These are phyloP conservation scores for Meloidogyne floridensis DNA, from an alignment of 1,140 invertebrate species.

Conservation along the genomic window DNA sequence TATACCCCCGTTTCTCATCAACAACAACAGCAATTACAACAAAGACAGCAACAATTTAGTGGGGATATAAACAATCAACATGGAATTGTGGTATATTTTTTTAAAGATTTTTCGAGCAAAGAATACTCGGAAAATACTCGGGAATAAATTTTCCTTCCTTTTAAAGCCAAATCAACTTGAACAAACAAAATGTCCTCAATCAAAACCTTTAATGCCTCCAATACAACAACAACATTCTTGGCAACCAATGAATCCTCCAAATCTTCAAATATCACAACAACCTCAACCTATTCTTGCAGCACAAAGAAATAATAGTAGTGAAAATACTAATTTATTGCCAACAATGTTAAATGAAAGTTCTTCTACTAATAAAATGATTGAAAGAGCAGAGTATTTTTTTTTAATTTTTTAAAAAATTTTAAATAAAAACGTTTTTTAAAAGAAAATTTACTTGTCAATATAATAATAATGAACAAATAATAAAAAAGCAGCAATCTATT, in stretches of 20 bases:
- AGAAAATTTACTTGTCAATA: neutral
- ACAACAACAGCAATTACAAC: constrained; percentile 5
- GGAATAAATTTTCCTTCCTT: neutral
- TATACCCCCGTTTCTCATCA: neutral
- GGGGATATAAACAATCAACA: neutral
- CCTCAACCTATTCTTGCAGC: neutral
- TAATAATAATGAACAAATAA: neutral
- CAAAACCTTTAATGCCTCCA: neutral
- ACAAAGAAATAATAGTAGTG: neutral
- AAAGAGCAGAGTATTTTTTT: neutral
- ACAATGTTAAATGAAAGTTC: neutral
- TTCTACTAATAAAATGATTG: neutral
- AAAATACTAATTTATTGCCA: neutral
- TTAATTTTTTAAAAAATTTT: neutral
- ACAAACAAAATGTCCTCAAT: constrained; percentile 26
- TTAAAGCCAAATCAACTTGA: neutral
- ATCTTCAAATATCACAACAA: neutral
- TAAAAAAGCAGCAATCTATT: neutral
- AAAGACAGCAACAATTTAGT: neutral
- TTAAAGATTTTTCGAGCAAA: neutral
- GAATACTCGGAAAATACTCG: neutral
- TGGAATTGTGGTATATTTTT: neutral
- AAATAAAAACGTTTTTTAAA: neutral
- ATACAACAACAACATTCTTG: constrained; percentile 20
- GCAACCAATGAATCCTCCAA: constrained; percentile 13